These are phyloP conservation scores for Microvelia longipes DNA, from an alignment of 1,140 invertebrate species.

Conservation along the genomic window DNA sequence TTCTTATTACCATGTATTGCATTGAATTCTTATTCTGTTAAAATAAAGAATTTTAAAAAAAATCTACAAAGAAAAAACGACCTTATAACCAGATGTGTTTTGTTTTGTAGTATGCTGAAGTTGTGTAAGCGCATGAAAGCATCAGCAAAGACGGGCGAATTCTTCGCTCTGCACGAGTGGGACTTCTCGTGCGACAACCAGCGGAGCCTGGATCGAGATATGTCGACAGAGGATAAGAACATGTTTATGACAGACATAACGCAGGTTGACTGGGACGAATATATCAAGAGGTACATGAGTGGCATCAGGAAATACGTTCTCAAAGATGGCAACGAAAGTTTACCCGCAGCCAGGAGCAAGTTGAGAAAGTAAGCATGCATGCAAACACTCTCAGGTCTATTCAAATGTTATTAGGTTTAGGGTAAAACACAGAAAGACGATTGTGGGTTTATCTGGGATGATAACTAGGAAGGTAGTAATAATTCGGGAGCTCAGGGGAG, in stretches of 20 bases:
- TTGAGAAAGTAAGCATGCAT: constrained; percentile 36
- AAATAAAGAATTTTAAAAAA: no score
- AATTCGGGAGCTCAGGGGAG: no score
- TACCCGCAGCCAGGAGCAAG: constrained; percentile 45
- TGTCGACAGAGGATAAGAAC: constrained; percentile 42
- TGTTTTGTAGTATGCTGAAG: constrained; percentile 54
- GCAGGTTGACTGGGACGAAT: constrained; percentile 46
- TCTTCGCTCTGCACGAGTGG: constrained; percentile 79
- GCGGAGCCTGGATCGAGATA: constrained; percentile 41
- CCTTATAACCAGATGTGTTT: no score
- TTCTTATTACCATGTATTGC: no score
- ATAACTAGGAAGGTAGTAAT: no score
- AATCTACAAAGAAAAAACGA: no score
- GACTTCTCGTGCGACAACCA: constrained; percentile 62
- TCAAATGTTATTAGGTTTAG: no score
- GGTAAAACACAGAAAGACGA: no score
- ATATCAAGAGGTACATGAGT: constrained; percentile 54
- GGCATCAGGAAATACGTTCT: constrained; percentile 64
- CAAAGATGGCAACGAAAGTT: constrained; percentile 51
- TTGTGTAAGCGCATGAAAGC: constrained; percentile 62
- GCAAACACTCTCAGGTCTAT: no score
- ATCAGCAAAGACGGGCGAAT: constrained; percentile 61
- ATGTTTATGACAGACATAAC: constrained; percentile 43
- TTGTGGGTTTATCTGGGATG: no score
- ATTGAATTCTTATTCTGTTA: no score